Evolutionary conservation across 2,113 vertebrate genomes (phyloP).

Genomic region (Hippocampus zosterae): DNA sequence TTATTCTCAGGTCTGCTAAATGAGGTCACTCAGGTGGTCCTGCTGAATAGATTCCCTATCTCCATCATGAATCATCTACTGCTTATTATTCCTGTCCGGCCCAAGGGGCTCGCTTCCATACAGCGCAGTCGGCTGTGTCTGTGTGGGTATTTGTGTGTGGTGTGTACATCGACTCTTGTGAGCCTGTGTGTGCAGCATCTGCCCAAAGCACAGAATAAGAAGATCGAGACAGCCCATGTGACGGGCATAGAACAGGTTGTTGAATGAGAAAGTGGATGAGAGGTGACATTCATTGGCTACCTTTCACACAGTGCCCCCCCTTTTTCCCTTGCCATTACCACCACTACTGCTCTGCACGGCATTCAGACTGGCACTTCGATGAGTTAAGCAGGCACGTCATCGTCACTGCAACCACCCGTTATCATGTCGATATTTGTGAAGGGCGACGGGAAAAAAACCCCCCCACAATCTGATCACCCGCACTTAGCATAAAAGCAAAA

Average conservation of each 20-base stretch:
- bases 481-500: constrained; percentile 31
- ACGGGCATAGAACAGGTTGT: constrained; percentile 69
- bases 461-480: constrained; percentile 41
- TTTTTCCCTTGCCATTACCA: neutral
- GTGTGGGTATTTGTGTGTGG: constrained; percentile 4
- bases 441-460: constrained; percentile 4
- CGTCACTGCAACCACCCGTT: constrained; percentile 49
- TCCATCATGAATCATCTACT: constrained; percentile 72
- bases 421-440: constrained; percentile 42
- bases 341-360: constrained; percentile 25
- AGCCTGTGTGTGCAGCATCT: constrained; percentile 24
- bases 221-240: constrained; percentile 59
- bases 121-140: constrained; percentile 16
- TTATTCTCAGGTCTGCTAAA: constrained; percentile 72
- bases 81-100: constrained; percentile 71
- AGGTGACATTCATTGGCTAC: constrained; percentile 74
- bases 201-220: constrained; percentile 50
- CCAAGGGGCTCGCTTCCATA: constrained; percentile 50
- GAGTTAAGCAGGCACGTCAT: constrained; percentile 33
- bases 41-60: constrained; percentile 66
- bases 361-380: constrained; percentile 59
- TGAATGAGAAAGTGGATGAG: constrained; percentile 75
- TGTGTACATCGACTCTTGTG: neutral
- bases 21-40: constrained; percentile 74
- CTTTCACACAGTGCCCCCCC: constrained; percentile 45